phyloP scores from a whole-genome alignment of 2,888 invertebrate genomes.

The Cosmia trapezina region DNA sequence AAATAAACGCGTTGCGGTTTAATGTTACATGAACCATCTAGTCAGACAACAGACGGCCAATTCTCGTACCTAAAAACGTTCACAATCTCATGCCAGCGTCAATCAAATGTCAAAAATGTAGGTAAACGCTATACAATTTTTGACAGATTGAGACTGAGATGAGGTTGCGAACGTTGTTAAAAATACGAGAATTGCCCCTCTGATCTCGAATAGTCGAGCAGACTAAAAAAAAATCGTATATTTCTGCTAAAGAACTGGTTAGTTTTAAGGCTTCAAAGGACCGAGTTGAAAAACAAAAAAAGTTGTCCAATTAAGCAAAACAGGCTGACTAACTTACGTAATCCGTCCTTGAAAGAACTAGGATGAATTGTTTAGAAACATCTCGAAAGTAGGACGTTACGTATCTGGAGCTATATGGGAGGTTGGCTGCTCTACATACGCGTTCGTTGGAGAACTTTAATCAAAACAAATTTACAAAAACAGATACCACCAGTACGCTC shows the following conservation, averaged over 20 bases:
- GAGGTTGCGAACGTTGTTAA: too few relatives aligned
- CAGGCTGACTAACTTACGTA: conserved; percentile 56
- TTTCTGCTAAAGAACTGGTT: conserved; percentile 64
- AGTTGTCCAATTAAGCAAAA: conserved; percentile 66
- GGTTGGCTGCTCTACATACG: conserved; percentile 50
- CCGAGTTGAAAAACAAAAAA: conserved; percentile 56
- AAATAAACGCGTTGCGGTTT: conserved; percentile 2
- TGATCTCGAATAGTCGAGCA: conserved; percentile 34
- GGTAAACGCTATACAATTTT: too few relatives aligned
- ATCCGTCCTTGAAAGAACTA: conserved; percentile 57
- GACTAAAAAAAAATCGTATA: conserved; percentile 56
- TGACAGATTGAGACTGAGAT: too few relatives aligned
- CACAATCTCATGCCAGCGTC: too few relatives aligned
- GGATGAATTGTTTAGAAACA: conserved; percentile 31
- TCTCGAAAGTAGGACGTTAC: conserved; percentile 48
- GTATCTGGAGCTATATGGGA: conserved; percentile 24
- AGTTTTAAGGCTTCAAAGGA: conserved; percentile 54
- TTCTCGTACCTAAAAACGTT: too few relatives aligned
- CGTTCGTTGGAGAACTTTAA: conserved; percentile 58
- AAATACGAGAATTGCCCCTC: too few relatives aligned
- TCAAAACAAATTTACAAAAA: conserved; percentile 68
- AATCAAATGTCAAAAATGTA: too few relatives aligned
- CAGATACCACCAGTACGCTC: conserved; percentile 61
- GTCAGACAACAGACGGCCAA: conserved; percentile 41
- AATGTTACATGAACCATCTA: conserved; percentile 38